Evolutionary conservation across 2,888 invertebrate genomes (phyloP).

Genomic region (Clunio marinus): DNA sequence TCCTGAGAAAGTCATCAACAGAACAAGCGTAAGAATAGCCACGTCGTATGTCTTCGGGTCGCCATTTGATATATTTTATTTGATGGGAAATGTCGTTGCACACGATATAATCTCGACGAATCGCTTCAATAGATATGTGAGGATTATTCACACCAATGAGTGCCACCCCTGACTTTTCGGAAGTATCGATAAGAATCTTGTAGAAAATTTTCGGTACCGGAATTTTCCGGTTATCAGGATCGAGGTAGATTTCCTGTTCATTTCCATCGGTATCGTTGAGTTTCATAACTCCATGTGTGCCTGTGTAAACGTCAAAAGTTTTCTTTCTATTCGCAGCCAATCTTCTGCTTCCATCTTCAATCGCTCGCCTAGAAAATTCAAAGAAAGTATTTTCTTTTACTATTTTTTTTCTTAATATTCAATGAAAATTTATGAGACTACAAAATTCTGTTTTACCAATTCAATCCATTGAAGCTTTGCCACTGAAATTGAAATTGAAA

Average conservation of each 20-base stretch:
- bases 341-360: slow-evolving; percentile 53
- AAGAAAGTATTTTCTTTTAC: too few relatives aligned
- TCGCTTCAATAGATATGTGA: slow-evolving; percentile 44
- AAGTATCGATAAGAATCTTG: slow-evolving; percentile 56
- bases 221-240: slow-evolving; percentile 47
- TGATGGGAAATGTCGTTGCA: slow-evolving; percentile 52
- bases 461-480: slow-evolving; percentile 57
- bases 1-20: slow-evolving; percentile 45
- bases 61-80: slow-evolving; percentile 53
- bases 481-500: slow-evolving; percentile 49
- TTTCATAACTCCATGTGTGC: slow-evolving; percentile 55
- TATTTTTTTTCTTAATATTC: too few relatives aligned
- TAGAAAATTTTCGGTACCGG: slow-evolving; percentile 57
- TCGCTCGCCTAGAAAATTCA: too few relatives aligned
- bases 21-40: slow-evolving; percentile 49
- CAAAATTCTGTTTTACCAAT: slow-evolving; percentile 50
- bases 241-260: slow-evolving; percentile 51
- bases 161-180: slow-evolving; percentile 52
- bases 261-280: slow-evolving; percentile 51
- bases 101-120: slow-evolving; percentile 45
- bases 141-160: slow-evolving; percentile 54
- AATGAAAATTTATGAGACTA: too few relatives aligned
- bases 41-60: slow-evolving; percentile 43
- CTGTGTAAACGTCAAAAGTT: slow-evolving; percentile 55
- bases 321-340: slow-evolving; percentile 49